Evolutionary conservation across 2,797 vertebrate species (phyloP).

Genomic region (Galago senegalensis): DNA sequence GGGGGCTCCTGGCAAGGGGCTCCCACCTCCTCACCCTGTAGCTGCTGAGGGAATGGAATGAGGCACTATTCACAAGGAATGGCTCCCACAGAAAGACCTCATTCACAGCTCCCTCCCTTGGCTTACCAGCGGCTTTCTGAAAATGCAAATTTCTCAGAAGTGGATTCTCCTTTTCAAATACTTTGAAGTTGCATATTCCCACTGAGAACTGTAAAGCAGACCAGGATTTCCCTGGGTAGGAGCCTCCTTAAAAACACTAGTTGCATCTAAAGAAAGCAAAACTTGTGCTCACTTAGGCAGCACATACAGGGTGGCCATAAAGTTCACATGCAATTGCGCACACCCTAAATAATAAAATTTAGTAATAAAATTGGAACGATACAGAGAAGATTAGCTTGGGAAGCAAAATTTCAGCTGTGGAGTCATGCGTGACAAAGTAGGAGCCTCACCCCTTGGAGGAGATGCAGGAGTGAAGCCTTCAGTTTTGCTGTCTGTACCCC

Average conservation of each 20-base stretch:
- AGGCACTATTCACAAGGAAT: not conserved
- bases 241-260: not conserved
- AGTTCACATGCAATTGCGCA: too few relatives aligned
- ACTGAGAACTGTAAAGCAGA: not conserved
- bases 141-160: constrained; percentile 79
- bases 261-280: not conserved
- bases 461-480: not conserved
- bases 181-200: not conserved
- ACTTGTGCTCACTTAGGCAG: too few relatives aligned
- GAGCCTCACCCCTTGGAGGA: not conserved
- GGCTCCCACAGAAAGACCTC: constrained; percentile 64
- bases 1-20: not conserved
- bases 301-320: too few relatives aligned
- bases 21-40: not conserved
- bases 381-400: too few relatives aligned
- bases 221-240: not conserved
- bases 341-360: too few relatives aligned
- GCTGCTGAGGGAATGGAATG: not conserved
- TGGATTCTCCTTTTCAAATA: constrained; percentile 48
- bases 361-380: too few relatives aligned
- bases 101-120: constrained; percentile 57
- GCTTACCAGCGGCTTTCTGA: constrained; percentile 56
- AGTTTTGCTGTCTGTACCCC: too few relatives aligned
- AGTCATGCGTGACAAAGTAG: not conserved
- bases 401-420: not conserved